These are phyloP conservation scores for Sparidentex hasta DNA, from an alignment of 2,797 vertebrate genomes.

Conservation along the genomic window DNA sequence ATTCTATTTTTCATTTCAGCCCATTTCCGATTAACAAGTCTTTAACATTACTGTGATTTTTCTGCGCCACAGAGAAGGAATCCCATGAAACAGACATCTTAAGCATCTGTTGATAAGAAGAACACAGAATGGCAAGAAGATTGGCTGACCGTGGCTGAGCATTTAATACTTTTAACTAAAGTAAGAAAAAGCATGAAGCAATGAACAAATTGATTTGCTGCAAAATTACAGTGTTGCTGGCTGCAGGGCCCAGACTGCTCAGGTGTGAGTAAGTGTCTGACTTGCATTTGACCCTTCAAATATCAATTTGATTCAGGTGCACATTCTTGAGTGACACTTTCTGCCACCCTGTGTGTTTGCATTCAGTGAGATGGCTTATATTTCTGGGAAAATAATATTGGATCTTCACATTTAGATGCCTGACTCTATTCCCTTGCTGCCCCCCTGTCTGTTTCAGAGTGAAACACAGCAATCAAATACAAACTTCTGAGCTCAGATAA, in stretches of 20 bases:
- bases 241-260: conserved; percentile 22
- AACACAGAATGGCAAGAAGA: conserved; percentile 10
- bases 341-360: conserved; percentile 27
- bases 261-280: conserved; percentile 28
- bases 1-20: background rate
- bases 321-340: conserved; percentile 57
- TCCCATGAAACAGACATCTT: conserved; percentile 30
- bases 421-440: conserved; percentile 17
- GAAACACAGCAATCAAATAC: conserved; percentile 19
- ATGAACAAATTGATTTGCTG: conserved; percentile 47
- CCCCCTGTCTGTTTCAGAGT: conserved; percentile 19
- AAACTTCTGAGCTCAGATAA: background rate
- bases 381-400: conserved; percentile 43
- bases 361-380: conserved; percentile 8
- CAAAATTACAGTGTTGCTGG: conserved; percentile 27
- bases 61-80: conserved; percentile 10
- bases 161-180: conserved; percentile 31
- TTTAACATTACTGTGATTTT: conserved; percentile 7
- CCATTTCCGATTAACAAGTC: conserved; percentile 14
- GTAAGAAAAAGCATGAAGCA: conserved; percentile 42
- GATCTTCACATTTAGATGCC: conserved; percentile 36
- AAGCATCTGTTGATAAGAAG: conserved; percentile 23
- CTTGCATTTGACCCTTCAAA: conserved; percentile 57
- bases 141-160: conserved; percentile 2
- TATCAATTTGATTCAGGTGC: conserved; percentile 43